Conservation (phyloP, 2,113 vertebrate species). For the Eurypyga helias region DNA sequence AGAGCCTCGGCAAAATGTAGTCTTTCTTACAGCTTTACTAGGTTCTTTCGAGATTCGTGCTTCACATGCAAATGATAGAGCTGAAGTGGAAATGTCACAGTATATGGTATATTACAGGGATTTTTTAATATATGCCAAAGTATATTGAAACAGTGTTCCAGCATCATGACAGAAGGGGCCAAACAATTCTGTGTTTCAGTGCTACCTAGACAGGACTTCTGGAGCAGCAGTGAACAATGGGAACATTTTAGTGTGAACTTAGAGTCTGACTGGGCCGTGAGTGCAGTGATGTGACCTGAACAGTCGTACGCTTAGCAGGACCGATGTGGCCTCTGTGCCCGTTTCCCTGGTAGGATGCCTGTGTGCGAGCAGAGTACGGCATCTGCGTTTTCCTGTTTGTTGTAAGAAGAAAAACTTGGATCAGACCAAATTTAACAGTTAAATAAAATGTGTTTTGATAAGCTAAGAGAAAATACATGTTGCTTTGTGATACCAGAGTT, state of each 20-base stretch:
- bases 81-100: slow-evolving; percentile 67
- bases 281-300: not conserved
- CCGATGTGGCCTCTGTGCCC: not conserved
- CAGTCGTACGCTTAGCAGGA: not conserved
- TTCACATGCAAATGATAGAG: slow-evolving; percentile 68
- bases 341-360: not conserved
- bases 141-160: slow-evolving; percentile 55
- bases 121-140: slow-evolving; percentile 72
- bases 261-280: not conserved
- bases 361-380: not conserved
- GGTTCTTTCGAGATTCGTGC: slow-evolving; percentile 63
- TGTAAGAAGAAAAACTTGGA: slow-evolving; percentile 61
- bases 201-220: slow-evolving; percentile 43
- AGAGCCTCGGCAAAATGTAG: slow-evolving; percentile 53
- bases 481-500: slow-evolving; percentile 28
- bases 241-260: not conserved
- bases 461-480: slow-evolving; percentile 54
- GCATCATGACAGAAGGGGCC: slow-evolving; percentile 53
- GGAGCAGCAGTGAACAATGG: slow-evolving; percentile 15
- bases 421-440: slow-evolving; percentile 63
- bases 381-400: slow-evolving; percentile 29
- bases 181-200: slow-evolving; percentile 36
- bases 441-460: slow-evolving; percentile 72
- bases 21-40: slow-evolving; percentile 68
- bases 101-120: slow-evolving; percentile 63